Evolutionary conservation across 2,797 vertebrate genomes (phyloP).

Genomic region (Sarcoramphus papa): DNA sequence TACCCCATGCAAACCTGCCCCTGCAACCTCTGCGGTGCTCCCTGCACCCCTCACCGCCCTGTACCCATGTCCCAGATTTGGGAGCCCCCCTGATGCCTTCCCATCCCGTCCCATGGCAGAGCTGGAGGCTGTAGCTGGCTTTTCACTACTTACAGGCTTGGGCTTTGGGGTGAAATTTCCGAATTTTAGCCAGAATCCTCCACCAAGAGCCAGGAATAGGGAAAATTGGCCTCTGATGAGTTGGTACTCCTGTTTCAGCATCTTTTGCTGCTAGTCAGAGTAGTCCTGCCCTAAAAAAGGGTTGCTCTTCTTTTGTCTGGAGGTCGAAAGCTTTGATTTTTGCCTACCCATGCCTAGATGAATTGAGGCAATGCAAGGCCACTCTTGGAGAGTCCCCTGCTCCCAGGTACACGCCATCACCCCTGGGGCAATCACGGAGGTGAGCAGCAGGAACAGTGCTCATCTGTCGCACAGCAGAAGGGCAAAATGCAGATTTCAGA

Average conservation of each 20-base stretch:
- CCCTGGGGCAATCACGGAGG: background rate
- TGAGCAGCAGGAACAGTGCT: background rate
- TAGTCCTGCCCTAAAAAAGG: background rate
- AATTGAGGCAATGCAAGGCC: background rate
- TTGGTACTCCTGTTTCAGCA: background rate
- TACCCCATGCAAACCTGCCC: too few relatives aligned
- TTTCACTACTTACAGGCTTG: background rate
- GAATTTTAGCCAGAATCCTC: background rate
- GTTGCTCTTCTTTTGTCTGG: background rate
- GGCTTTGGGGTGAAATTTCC: background rate
- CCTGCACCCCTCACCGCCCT: fast-evolving
- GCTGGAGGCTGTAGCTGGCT: background rate
- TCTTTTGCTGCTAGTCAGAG: background rate
- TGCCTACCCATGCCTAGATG: background rate
- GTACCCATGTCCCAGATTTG: background rate
- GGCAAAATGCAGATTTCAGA: background rate
- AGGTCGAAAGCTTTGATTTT: background rate
- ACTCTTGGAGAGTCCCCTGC: too few relatives aligned
- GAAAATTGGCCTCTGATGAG: background rate
- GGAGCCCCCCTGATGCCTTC: background rate
- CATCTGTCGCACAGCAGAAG: background rate
- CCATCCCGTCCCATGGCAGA: background rate
- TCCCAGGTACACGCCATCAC: background rate
- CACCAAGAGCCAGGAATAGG: background rate
- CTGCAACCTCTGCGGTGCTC: background rate